Conservation (phyloP, 1,140 invertebrate genomes). For the Penaeus indicus region DNA sequence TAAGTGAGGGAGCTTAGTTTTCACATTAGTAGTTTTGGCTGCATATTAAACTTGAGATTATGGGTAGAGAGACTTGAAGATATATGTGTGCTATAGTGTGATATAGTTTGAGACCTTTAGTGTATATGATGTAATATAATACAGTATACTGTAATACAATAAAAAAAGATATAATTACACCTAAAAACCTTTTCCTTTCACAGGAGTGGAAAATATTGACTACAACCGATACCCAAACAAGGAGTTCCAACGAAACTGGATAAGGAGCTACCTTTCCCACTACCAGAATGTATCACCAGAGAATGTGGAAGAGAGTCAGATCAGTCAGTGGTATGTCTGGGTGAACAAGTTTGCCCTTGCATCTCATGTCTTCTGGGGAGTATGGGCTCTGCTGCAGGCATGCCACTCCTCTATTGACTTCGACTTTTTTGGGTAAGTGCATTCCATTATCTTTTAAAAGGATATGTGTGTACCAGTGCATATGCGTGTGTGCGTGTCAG, state of each 20-base stretch:
- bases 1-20: conserved; percentile 69
- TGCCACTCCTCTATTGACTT: conserved; percentile 93
- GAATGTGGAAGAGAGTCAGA: conserved; percentile 16
- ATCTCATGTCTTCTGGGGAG: conserved; percentile 91
- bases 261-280: conserved; percentile 80
- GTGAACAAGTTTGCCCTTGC: conserved; percentile 83
- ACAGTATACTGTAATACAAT: too few species aligned
- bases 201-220: conserved; percentile 82
- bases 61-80: too few species aligned
- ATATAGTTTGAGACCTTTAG: too few species aligned
- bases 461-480: too few species aligned
- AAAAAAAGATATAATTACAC: too few species aligned
- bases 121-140: too few species aligned
- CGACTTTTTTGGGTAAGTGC: conserved; percentile 87
- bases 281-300: conserved; percentile 72
- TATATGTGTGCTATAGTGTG: too few species aligned
- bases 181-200: conserved; percentile 66
- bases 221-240: conserved; percentile 84
- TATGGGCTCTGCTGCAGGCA: conserved; percentile 93
- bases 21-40: too few species aligned
- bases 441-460: too few species aligned
- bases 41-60: too few species aligned
- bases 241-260: conserved; percentile 86
- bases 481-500: too few species aligned
- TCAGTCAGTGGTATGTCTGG: conserved; percentile 41